Evolutionary conservation across 2,113 vertebrate genomes (phyloP).

Genomic region (Columba livia): DNA sequence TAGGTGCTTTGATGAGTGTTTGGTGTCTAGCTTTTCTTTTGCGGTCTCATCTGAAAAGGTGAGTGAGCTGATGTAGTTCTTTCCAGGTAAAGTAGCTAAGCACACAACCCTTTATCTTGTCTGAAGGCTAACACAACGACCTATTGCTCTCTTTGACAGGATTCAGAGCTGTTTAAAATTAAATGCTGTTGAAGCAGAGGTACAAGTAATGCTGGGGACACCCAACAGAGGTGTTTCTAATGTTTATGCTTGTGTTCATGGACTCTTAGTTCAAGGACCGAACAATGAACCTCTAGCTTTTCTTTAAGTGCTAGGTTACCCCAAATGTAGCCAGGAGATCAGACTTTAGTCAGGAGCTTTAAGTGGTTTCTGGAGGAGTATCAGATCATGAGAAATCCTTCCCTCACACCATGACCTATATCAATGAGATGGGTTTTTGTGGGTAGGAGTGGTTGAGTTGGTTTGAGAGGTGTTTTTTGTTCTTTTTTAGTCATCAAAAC

Average conservation of each 20-base stretch:
- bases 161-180: neutral
- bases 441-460: neutral
- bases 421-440: neutral
- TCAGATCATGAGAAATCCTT: neutral
- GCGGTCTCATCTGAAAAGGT: neutral
- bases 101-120: neutral
- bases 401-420: accelerated
- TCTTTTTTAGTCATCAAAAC: neutral
- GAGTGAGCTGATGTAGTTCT: neutral
- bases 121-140: neutral
- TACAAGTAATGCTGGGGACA: neutral
- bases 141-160: neutral
- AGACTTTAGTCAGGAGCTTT: neutral
- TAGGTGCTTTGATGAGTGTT: neutral
- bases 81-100: neutral
- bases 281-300: neutral
- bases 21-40: neutral
- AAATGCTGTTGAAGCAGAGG: neutral
- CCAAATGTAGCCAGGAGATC: neutral
- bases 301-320: neutral
- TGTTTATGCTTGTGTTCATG: neutral
- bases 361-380: neutral
- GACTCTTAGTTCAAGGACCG: neutral
- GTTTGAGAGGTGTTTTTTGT: neutral
- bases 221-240: neutral